Base-by-base conservation (phyloP, 1,140 invertebrate species). In the Formica exsecta region DNA sequence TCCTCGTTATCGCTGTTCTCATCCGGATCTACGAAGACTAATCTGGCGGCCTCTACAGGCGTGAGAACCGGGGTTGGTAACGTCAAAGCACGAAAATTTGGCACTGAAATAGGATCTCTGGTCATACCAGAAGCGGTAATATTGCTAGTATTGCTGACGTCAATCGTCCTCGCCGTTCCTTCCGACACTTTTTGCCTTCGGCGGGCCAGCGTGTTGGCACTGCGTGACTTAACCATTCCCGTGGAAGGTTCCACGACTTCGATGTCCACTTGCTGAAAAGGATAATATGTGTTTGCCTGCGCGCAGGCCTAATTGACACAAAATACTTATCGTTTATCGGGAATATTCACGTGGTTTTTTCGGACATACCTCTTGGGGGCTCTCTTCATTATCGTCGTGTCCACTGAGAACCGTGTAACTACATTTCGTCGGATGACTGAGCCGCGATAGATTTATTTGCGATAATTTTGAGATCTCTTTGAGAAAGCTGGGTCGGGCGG, bases 401-500 rank as follows among this genome's bases (percentile, higher is more conserved):
- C 95, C 96, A 51, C 96, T 96, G n/a, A 97, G 94, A 16, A 97
- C 97, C 36, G 96, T 97, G 92, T 97, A 97, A 86, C 96, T 97
- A 92, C 97, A 97, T 91, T 96, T 96, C 38, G 95, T 96, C 7
- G 95, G 95, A 76, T 97, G 96, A 80, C 96, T 96, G 2, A 97
- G 93, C 70, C 96, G 95, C 0, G 97, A 96, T 48, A 97, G 94
- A 93, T 97, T 97, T 83, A 97, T 96, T 88, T 97, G 96, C 5
- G 97, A 97, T 5, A 97, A 91, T 92, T 97, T 97, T 2, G 97
- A 96, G 51, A 97, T 97, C 91, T 97, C 97, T 61, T 96, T 96
- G 5, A 97, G 95, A 85, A 97, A 96, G 87, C 96, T 96, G 8
- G 94, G 95, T 51, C 92, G 92, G 22, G 92, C 77, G 75, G 91